Evolutionary conservation across 2,888 invertebrate genomes (phyloP), one percentile per base, ranked within the genome.

Genomic region (Stenodera caucasica): DNA sequence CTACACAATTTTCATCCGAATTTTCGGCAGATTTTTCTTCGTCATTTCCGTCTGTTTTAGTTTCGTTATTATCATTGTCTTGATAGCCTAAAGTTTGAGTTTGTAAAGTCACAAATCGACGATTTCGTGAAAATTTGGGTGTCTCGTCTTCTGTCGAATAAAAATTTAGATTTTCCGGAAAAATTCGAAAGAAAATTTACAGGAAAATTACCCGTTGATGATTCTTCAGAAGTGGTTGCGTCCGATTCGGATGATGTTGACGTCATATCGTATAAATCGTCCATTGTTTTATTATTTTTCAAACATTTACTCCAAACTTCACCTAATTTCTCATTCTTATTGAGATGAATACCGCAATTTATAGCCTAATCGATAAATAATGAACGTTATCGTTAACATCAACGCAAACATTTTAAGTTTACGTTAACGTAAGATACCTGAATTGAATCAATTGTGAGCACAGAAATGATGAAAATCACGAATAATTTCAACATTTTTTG

Each of bases 1-100:
- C 77, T 1, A 87, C 82, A 70, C 90, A 90, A 60, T 79, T 62
- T 21, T 66, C 64, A 21, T 62, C 45, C 11, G 52, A 29, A 12
- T 7, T 14, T 7, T 33, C 12, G 30, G 23, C 30, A 32, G 58
- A 33, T 12, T 52, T 32, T 11, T 6, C 32, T 15, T 52, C 45
- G 26, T 54, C 53, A 9, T 33, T 50, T 15, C 37, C 23, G 23
- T 50, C 49, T 3, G 49, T 58, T 45, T 35, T 54, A 23, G 56
- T 50, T 8, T 21, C 35, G 35, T 9, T 37, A 21, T 7, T 26
- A 8, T 29, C 5, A 37, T 40, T 11, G 2, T 40, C 9, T 18
- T 15, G 15, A 9, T 40, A 7, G 5, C 2, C 11, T n/a, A 33
- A 12, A 4, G 1, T 33, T 33, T 33, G 33, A n/a, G 12, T 33